Evolutionary conservation across 2,113 vertebrate genomes (phyloP).

Genomic region (Hystrix brachyura): DNA sequence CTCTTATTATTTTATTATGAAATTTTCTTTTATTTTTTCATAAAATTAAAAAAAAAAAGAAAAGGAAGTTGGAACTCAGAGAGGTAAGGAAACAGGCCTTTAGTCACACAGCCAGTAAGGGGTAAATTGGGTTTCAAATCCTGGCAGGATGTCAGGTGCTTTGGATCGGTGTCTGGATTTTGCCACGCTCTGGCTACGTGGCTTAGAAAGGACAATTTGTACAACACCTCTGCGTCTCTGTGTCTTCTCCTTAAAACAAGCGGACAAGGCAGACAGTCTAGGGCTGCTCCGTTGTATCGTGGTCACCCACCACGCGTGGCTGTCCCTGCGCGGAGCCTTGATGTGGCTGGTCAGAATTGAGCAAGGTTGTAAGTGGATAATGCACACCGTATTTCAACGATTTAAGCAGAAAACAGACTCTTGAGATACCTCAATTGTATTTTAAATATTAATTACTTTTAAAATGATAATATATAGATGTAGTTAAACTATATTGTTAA

Average conservation of each 20-base stretch:
- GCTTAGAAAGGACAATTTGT: background rate
- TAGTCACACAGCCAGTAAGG: background rate
- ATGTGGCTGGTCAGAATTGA: background rate
- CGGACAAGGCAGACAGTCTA: fast-evolving
- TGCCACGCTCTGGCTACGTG: background rate
- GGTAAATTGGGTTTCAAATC: background rate
- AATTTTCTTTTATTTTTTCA: background rate
- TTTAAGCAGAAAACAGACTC: background rate
- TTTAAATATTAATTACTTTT: slow-evolving; percentile 17
- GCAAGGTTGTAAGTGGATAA: background rate
- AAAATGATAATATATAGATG: background rate
- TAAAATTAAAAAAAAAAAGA: background rate
- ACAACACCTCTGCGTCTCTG: background rate
- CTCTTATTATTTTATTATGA: background rate
- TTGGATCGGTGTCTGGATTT: background rate
- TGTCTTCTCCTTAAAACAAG: background rate
- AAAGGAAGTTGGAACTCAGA: background rate
- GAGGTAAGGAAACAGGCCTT: background rate
- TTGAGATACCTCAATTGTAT: background rate
- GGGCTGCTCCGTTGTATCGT: background rate
- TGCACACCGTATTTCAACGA: background rate
- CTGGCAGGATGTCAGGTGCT: background rate
- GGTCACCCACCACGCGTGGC: fast-evolving
- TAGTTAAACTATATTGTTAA: background rate
- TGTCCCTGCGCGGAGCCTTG: too few relatives aligned